Evolutionary conservation across 2,888 invertebrate genomes (phyloP), one percentile per base, ranked within the genome.

Genomic region (Morinoia aosen): DNA sequence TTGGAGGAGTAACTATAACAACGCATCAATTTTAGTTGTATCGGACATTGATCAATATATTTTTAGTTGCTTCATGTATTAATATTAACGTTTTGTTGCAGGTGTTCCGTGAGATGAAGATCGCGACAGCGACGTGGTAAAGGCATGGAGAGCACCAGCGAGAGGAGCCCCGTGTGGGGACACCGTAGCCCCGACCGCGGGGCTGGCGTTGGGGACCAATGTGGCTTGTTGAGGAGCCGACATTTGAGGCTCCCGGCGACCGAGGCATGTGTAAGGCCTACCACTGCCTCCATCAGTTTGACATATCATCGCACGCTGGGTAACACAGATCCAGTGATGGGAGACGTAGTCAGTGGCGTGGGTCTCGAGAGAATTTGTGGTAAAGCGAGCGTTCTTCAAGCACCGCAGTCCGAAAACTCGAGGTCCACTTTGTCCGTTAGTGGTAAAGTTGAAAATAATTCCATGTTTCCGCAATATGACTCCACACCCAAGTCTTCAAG

Each of bases 261-360:
- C 57, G 19, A 10, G 25, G 14, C 14, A 39, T 90, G 39, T 40
- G 40, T 0, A 40, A 12, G 93, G 57, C 11, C 93, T 57, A 33
- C 58, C 56, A 48, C 48, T 4, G 25, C 58, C 16, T 25, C 93
- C 57, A 12, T 19, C 14, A 93, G 40, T 93, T 57, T 58, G n/a
- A 93, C 93, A 93, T 93, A 93, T 93, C 93, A 93, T 40, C 90
- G 90, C 40, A 40, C 39, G 90, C 48, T 90, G 40, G 90, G 40
- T 39, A 12, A 10, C 8, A 14, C n/a, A 40, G 90, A 10, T 90
- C 25, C 76, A 76, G 90, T 39, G 90, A 39, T 19, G n/a, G 39
- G 40, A 90, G 48, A 90, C 11, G 90, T 19, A 39, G 40, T 16
- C 14, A 40, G 90, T 12, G 48, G 19, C 39, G 39, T 40, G 39